Conservation (phyloP, 2,113 vertebrate species). For the Atherinomorus stipes region DNA sequence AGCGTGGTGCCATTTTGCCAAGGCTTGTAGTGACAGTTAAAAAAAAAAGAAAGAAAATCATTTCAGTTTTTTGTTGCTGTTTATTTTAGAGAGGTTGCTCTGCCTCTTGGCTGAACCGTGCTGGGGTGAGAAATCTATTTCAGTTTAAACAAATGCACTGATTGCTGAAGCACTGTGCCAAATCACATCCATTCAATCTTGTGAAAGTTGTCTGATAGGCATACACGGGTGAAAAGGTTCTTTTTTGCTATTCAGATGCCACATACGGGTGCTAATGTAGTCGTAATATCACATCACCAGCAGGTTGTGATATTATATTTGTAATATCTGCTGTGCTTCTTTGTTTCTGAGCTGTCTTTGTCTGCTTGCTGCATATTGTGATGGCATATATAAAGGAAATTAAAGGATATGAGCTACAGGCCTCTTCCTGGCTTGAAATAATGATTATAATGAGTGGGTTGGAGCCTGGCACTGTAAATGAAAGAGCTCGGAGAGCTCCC, state of each 20-base stretch:
- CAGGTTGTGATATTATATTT: slow-evolving; percentile 37
- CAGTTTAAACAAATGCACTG: slow-evolving; percentile 75
- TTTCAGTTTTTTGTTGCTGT: slow-evolving; percentile 44
- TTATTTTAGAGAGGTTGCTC: slow-evolving; percentile 66
- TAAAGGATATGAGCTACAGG: slow-evolving; percentile 51
- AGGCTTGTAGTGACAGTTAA: slow-evolving; percentile 51
- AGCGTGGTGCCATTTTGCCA: slow-evolving; percentile 55
- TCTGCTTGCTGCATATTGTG: slow-evolving; percentile 23
- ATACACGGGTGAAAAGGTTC: slow-evolving; percentile 7
- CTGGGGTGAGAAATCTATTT: slow-evolving; percentile 69
- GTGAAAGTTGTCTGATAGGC: slow-evolving; percentile 61
- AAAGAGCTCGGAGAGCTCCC: slow-evolving; percentile 51
- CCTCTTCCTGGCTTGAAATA: slow-evolving; percentile 50
- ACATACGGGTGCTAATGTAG: slow-evolving; percentile 47
- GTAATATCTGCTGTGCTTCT: slow-evolving; percentile 17
- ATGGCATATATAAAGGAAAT: slow-evolving; percentile 37
- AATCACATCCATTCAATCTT: slow-evolving; percentile 76
- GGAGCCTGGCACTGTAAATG: slow-evolving; percentile 57
- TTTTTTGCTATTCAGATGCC: slow-evolving; percentile 36
- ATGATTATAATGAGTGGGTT: slow-evolving; percentile 68
- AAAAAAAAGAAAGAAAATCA: slow-evolving; percentile 46
- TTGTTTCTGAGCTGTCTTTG: slow-evolving; percentile 37
- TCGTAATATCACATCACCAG: slow-evolving; percentile 21
- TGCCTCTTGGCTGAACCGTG: slow-evolving; percentile 74
- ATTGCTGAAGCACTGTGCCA: slow-evolving; percentile 73